Base-by-base conservation (phyloP, 2,888 invertebrate species). In the Nezara viridula region DNA sequence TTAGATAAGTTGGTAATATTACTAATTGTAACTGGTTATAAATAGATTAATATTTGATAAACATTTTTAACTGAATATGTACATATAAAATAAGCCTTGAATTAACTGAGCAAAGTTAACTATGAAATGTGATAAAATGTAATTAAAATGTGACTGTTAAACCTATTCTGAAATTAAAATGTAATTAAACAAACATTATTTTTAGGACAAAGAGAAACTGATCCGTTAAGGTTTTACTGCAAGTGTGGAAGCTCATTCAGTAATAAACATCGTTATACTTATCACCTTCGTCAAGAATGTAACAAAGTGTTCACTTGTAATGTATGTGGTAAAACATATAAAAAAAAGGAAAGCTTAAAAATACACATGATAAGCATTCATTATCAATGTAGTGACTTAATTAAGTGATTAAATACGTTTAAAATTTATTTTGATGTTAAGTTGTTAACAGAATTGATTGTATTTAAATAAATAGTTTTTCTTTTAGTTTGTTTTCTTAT, bases 221-320 rank as follows among this genome's bases (percentile, higher is more conserved):
- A 44, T 47, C 40, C 44, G 14, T 32, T n/a, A 73, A 55, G 89
- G n/a, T 40, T 66, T 24, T 66, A 40, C 44, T 89, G 90, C 85
- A 60, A 60, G 24, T 90, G 90, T 55, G 90, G 90, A 21, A 86
- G 90, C 55, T 86, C 50, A 50, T 90, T 88, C 49, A 88, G 32
- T n/a, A 49, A 77, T 27, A 89, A 81, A 50, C 60, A 52, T 19
- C 87, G 88, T 47, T 77, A 88, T 37, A 40, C 44, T 6, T 89
- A 60, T 32, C 90, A 90, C 47, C 50, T 50, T 40, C 77, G 50
- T 14, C 89, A 89, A n/a, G 90, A 90, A 81, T 90, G 90, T 40
- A 90, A 77, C 37, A 86, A 85, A 40, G 27, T 49, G 12, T 90
- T 88, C n/a, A 4, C 37, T 14, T 90, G 90, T 85, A 40, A n/a